Evolutionary conservation across 2,888 invertebrate species (phyloP).

Genomic region (Eudemis profundana): DNA sequence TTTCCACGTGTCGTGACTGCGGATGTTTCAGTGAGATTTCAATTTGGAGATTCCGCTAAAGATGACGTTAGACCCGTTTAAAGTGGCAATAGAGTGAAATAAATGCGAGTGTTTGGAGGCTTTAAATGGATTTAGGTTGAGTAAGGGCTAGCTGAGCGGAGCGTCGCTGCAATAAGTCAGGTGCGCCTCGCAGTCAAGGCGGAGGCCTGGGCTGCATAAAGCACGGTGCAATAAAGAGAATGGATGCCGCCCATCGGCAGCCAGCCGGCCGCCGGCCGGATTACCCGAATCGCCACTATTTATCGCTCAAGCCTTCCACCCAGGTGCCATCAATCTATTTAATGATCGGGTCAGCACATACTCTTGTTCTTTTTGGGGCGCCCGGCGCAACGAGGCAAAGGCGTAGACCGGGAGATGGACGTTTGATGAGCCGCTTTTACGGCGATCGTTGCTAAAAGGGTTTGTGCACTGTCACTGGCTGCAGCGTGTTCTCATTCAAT

Average conservation of each 20-base stretch:
- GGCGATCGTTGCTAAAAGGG: conserved; percentile 78
- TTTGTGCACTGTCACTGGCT: conserved; percentile 44
- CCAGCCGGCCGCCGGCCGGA: conserved; percentile 78
- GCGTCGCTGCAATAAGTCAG: conserved; percentile 74
- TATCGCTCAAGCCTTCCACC: conserved; percentile 83
- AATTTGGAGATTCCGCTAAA: no score
- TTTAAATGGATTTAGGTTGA: conserved; percentile 40
- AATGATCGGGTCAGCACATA: conserved; percentile 85
- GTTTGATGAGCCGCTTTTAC: conserved; percentile 85
- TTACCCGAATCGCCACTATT: conserved; percentile 85
- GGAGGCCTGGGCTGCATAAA: conserved; percentile 75
- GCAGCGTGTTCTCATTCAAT: not conserved
- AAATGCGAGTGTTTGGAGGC: conserved; percentile 27
- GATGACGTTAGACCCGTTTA: no score
- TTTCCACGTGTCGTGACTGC: no score
- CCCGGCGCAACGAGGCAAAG: conserved; percentile 69
- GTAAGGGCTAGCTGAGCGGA: conserved; percentile 51
- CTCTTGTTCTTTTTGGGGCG: conserved; percentile 79
- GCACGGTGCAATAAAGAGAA: conserved; percentile 85
- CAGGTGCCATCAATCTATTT: conserved; percentile 86
- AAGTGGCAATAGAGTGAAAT: conserved; percentile 2
- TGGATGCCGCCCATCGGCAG: conserved; percentile 83
- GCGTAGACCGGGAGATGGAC: conserved; percentile 75
- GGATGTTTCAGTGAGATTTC: no score
- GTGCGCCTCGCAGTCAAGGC: conserved; percentile 74